Conservation (phyloP, 2,888 invertebrate genomes). For the Noctua pronuba region DNA sequence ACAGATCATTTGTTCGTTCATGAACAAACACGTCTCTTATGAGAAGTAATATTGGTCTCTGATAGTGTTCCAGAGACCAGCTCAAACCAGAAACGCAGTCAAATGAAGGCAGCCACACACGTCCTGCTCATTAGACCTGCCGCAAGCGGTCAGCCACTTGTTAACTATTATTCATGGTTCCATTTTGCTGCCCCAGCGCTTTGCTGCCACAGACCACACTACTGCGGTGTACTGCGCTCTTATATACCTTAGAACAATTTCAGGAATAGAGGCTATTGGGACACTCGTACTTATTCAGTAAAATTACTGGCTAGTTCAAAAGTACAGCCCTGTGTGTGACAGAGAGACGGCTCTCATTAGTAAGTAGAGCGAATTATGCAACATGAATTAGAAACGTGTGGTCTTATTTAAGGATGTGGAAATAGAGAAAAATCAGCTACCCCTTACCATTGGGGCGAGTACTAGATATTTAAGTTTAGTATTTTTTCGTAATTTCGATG, state of each 20-base stretch:
- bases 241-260: neutral
- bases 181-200: slow-evolving; percentile 17
- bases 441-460: too few relatives aligned
- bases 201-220: slow-evolving; percentile 9
- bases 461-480: too few relatives aligned
- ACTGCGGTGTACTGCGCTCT: neutral
- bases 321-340: neutral
- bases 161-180: slow-evolving; percentile 28
- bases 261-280: neutral
- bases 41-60: neutral
- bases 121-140: slow-evolving; percentile 27
- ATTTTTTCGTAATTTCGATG: too few relatives aligned
- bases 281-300: neutral
- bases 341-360: neutral
- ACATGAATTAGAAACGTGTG: neutral
- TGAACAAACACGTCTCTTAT: neutral
- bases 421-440: neutral
- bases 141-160: slow-evolving; percentile 19
- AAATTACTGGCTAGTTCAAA: neutral
- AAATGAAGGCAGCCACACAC: slow-evolving; percentile 2
- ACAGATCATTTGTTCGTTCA: neutral
- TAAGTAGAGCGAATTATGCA: neutral
- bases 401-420: neutral
- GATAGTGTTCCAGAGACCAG: neutral
- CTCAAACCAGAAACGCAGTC: neutral